Evolutionary conservation across 2,797 vertebrate species (phyloP), one percentile per base, ranked within the genome.

Genomic region (Pangasius sanitwongsei): DNA sequence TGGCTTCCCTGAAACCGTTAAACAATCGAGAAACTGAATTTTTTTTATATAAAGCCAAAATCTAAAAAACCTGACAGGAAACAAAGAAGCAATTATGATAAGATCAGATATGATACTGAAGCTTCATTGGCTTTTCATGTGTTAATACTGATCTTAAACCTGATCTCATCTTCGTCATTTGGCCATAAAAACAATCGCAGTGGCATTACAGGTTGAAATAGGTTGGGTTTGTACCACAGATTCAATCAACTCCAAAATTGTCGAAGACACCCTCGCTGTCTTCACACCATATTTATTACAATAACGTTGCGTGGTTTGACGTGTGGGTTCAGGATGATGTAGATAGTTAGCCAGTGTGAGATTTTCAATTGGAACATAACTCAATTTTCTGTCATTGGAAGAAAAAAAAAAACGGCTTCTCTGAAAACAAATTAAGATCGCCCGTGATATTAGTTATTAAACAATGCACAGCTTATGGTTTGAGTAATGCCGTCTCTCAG

Each of bases 391-490:
- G 44, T 85, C 48, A 67, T 25, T 50, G 28, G 28, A 61, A 15
- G n/a, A 15, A 53, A 13, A 67, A 78, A 13, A 67, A 78, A 53
- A 65, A 4, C 3, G 18, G 44, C 83, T 20, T 69, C 44, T 69
- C n/a, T 34, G 61, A 31, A 85, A 85, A 70, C 48, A 55, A 85
- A 85, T 85, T 85, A 85, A 85, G 83, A 70, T 55, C 4, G 31
- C 11, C 11, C 0, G 4, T 12, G 65, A 85, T 69, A 85, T 85
- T 53, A 41, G 87, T 88, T 92, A 90, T 90, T 91, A 90, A 91
- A 90, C 83, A 90, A 90, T 53, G 50, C 69, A 31, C 31, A 23
- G 77, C 80, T 87, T 67, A 86, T 53, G 87, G 28, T 7, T 57
- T 90, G 86, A 90, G 61, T 83, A 86, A 89, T 86, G 88, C 69